These are phyloP conservation scores for Echinometra lucunter DNA, from an alignment of 53 echinoderm and acorn worm species.

Conservation along the genomic window DNA sequence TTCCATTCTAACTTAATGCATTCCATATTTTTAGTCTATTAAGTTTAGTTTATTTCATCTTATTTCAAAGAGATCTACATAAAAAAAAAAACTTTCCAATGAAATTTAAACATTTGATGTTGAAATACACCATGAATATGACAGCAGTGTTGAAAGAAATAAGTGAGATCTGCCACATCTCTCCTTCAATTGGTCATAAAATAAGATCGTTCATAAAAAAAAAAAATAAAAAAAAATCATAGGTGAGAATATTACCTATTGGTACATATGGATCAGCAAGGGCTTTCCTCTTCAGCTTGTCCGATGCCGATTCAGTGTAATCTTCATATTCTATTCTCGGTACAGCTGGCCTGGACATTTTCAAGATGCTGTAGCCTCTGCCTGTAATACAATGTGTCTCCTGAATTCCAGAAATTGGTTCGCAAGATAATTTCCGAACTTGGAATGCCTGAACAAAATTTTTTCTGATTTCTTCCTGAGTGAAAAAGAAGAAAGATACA, in stretches of 20 bases:
- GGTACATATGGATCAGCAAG: conserved; percentile 94
- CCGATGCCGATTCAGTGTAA: conserved; percentile 67
- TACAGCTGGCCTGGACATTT: neutral
- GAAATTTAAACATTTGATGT: too few relatives aligned
- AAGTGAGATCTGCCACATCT: too few relatives aligned
- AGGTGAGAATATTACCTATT: conserved; percentile 76
- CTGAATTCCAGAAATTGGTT: neutral
- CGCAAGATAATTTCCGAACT: neutral
- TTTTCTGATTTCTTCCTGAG: neutral
- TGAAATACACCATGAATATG: too few relatives aligned
- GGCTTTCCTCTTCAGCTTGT: conserved; percentile 84
- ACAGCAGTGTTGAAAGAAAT: too few relatives aligned
- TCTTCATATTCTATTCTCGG: conserved; percentile 41
- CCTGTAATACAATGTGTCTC: too few relatives aligned
- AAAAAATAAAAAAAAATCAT: neutral
- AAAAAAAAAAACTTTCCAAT: too few relatives aligned
- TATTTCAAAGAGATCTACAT: too few relatives aligned
- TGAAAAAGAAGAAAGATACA: neutral
- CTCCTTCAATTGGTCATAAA: neutral
- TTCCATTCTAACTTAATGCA: too few relatives aligned
- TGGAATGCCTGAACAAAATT: neutral
- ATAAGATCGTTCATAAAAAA: neutral
- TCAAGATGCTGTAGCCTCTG: neutral
- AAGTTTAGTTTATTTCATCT: too few relatives aligned
- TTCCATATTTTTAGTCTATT: too few relatives aligned